Evolutionary conservation across 23 tunicate species (phyloP).

Genomic region (Ciona savignyi): DNA sequence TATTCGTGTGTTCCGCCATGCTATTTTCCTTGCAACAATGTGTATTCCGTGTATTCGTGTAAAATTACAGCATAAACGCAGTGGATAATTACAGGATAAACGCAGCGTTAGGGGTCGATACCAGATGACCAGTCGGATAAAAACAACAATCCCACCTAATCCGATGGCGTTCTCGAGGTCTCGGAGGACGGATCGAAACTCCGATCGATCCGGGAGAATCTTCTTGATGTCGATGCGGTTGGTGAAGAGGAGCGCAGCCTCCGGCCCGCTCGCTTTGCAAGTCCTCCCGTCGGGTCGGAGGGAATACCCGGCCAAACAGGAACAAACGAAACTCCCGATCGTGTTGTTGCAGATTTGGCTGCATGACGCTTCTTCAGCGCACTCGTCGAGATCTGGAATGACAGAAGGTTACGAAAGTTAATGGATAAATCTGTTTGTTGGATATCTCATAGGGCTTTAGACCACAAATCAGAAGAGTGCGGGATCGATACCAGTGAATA

Average conservation of each 20-base stretch:
- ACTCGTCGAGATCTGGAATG: conserved; percentile 58
- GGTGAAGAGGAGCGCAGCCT: conserved; percentile 49
- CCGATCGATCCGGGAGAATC: conserved; percentile 40
- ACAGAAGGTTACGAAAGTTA: not conserved
- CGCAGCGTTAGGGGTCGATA: too few relatives aligned
- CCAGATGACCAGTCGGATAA: too few relatives aligned
- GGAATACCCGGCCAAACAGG: conserved; percentile 54
- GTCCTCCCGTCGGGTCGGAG: conserved; percentile 46
- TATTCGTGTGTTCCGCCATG: too few relatives aligned
- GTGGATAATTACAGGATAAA: too few relatives aligned
- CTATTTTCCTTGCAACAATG: too few relatives aligned
- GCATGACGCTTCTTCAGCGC: conserved; percentile 48
- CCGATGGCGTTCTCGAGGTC: conserved; percentile 72
- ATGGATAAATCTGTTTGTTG: too few relatives aligned
- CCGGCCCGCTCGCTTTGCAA: conserved; percentile 77
- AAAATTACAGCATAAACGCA: too few relatives aligned
- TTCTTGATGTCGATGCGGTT: conserved; percentile 67
- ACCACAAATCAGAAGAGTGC: too few relatives aligned
- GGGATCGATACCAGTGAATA: too few relatives aligned
- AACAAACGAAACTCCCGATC: conserved; percentile 58
- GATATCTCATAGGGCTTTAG: too few relatives aligned
- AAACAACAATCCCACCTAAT: conserved; percentile 29
- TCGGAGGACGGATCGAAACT: conserved; percentile 29
- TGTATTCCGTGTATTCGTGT: too few relatives aligned
- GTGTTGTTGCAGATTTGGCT: conserved; percentile 75